Conservation (phyloP, 2,113 vertebrate species). For the Protobothrops mucrosquamatus region DNA sequence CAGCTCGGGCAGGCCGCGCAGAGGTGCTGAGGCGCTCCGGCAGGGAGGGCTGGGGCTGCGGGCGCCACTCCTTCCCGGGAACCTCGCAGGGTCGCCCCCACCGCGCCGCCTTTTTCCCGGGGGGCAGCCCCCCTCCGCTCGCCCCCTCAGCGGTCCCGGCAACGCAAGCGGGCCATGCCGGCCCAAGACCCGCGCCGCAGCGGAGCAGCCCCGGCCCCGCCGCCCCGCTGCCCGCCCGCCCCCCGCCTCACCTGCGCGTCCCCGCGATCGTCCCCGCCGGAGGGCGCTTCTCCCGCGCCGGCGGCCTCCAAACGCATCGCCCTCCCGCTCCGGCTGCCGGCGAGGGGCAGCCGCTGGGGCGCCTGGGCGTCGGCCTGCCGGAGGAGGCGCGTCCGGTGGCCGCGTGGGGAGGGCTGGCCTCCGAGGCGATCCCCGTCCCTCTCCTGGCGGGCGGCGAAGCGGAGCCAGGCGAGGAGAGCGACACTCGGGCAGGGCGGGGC, state of each 20-base stretch:
- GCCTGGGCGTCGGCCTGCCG: too few relatives aligned
- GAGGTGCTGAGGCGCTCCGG: constrained; percentile 38
- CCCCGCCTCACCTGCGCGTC: background rate
- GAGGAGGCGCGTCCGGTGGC: background rate
- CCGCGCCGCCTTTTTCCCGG: constrained; percentile 12
- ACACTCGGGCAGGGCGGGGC: too few relatives aligned
- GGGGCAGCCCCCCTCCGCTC: constrained; percentile 34
- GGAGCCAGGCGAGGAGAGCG: background rate
- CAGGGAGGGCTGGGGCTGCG: too few relatives aligned
- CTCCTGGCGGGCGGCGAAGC: too few relatives aligned
- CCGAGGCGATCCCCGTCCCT: background rate
- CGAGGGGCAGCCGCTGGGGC: too few relatives aligned
- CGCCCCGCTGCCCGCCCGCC: background rate
- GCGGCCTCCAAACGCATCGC: background rate
- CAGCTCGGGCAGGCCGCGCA: constrained; percentile 73
- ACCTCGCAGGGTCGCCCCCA: background rate
- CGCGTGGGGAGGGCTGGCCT: background rate
- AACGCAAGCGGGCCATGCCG: too few relatives aligned
- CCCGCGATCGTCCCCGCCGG: background rate
- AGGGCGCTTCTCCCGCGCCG: background rate
- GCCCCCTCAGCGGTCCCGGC: background rate
- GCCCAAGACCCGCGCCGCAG: background rate
- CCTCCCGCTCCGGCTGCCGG: too few relatives aligned
- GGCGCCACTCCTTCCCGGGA: too few relatives aligned
- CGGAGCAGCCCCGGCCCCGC: background rate